A percentile compares a stretch with the other conserved stretches of the same genome.
phyloP scores from a whole-genome alignment of 2,113 vertebrate species.

The Poicephalus gulielmi region DNA sequence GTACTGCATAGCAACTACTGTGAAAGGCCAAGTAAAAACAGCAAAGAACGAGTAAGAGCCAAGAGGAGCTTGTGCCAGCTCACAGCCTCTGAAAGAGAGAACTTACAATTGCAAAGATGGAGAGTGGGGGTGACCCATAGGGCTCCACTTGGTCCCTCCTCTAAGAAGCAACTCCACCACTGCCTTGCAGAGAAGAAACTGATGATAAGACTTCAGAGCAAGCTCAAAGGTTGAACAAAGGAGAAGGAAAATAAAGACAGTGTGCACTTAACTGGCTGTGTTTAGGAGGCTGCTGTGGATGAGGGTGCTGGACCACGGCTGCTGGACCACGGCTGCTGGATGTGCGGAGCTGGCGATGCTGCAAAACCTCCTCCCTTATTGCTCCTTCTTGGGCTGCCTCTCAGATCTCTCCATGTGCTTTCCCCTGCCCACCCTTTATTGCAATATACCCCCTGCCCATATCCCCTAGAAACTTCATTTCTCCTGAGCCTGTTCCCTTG shows the following conservation, averaged over 20 bases:
- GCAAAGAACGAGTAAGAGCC: not conserved
- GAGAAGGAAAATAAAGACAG: not conserved
- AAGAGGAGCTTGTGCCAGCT: not conserved
- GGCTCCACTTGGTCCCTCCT: not conserved
- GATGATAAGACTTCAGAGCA: not conserved
- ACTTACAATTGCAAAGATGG: not conserved
- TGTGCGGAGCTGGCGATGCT: not conserved
- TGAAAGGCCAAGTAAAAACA: not conserved
- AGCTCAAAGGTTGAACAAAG: not conserved
- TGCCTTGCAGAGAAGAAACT: not conserved
- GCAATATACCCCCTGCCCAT: not conserved
- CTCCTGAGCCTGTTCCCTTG: not conserved
- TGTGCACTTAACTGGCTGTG: not conserved
- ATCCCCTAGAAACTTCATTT: not conserved
- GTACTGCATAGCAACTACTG: not conserved
- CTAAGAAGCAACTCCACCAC: not conserved
- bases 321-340: not conserved
- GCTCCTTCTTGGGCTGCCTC: not conserved
- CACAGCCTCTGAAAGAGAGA: not conserved
- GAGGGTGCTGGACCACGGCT: not conserved
- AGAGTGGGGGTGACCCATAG: rapidly evolving
- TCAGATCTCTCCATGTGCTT: not conserved
- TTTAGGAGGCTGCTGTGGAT: not conserved
- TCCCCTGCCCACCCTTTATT: not conserved
- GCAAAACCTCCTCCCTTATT: not conserved